These are phyloP conservation scores for Triplophysa dalaica DNA, from an alignment of 2,113 vertebrate species.

Conservation along the genomic window DNA sequence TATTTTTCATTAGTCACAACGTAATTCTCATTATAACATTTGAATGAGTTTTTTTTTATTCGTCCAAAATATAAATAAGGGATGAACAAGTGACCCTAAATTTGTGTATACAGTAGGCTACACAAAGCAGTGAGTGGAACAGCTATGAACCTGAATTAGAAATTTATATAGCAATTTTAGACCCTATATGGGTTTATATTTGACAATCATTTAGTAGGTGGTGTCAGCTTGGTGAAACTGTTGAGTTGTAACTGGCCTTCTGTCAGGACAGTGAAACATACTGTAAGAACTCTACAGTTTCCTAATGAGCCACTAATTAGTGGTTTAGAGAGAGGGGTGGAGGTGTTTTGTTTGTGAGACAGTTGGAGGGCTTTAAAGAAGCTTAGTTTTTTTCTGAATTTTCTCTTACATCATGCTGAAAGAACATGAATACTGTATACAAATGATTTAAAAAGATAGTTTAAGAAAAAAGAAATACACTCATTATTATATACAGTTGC, in stretches of 20 bases:
- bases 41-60: too few relatives aligned
- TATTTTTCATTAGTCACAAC: too few relatives aligned
- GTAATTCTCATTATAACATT: too few relatives aligned
- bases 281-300: slow-evolving; percentile 66
- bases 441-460: too few relatives aligned
- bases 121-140: not conserved
- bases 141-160: not conserved
- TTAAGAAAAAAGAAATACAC: too few relatives aligned
- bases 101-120: too few relatives aligned
- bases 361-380: slow-evolving; percentile 26
- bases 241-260: slow-evolving; percentile 30
- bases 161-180: not conserved
- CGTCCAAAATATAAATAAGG: too few relatives aligned
- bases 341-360: slow-evolving; percentile 7
- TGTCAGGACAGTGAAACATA: slow-evolving; percentile 55
- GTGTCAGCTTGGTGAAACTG: not conserved
- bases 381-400: not conserved
- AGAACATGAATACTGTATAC: too few relatives aligned
- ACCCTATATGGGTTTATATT: not conserved
- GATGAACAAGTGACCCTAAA: too few relatives aligned
- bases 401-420: too few relatives aligned
- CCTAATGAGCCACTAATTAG: slow-evolving; percentile 77
- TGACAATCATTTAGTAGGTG: not conserved
- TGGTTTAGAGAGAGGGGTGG: slow-evolving; percentile 53
- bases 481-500: not conserved